Evolutionary conservation across 2,888 invertebrate genomes (phyloP).

Genomic region (Calameuta pallipes): DNA sequence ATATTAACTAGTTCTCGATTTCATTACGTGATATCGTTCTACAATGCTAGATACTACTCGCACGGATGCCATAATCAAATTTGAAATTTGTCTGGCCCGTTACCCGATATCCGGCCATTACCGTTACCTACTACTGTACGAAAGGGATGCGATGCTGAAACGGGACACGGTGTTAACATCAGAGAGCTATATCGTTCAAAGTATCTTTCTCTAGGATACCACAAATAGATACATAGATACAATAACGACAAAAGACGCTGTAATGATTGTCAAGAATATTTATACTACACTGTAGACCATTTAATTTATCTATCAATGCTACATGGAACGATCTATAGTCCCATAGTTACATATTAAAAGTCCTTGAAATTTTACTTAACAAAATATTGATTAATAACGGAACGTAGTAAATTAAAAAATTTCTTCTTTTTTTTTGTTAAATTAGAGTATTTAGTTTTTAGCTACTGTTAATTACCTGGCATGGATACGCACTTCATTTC

Average conservation of each 20-base stretch:
- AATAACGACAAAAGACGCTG: background rate
- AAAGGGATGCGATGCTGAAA: slow-evolving; percentile 2
- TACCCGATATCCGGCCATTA: background rate
- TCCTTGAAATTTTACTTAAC: background rate
- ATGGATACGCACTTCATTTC: background rate
- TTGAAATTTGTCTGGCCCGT: background rate
- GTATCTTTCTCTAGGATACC: background rate
- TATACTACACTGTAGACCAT: background rate
- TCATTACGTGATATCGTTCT: background rate
- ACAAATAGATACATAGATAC: background rate
- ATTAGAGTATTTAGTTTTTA: background rate
- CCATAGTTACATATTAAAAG: background rate
- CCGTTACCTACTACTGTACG: background rate
- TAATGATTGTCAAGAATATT: background rate
- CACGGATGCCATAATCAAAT: background rate
- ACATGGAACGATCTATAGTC: background rate
- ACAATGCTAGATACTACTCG: background rate
- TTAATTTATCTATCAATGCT: background rate
- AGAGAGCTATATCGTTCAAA: background rate
- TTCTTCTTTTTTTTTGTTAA: background rate
- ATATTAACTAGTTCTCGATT: background rate
- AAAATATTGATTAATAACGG: background rate
- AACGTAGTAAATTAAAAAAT: background rate
- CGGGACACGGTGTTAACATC: background rate
- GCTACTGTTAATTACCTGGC: background rate